Base-by-base conservation (phyloP, 2,797 vertebrate genomes). In the Bradypodion ventrale region DNA sequence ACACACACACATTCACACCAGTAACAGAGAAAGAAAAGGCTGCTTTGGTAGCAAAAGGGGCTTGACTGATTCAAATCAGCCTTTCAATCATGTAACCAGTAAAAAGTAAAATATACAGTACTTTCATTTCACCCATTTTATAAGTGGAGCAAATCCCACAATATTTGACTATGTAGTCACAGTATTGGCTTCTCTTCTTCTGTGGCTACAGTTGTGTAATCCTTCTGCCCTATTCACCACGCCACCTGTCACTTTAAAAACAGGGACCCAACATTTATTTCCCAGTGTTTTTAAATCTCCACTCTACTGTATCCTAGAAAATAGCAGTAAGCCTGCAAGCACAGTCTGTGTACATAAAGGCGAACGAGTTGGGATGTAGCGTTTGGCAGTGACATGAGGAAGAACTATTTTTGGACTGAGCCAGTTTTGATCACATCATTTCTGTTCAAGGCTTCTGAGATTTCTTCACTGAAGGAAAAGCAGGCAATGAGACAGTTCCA, bases 331-430 rank as follows among this genome's bases (percentile, higher is more conserved):
- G 4, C 23, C 23, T 60, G 25, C n/a, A 27, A 8, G 23, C 15
- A 8, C 68, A 66, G 62, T 3, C n/a, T 21, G 27, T 42, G 0
- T 9, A 25, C 1, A 1, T 44, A 19, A 12, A 75, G 49, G 44
- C 80, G 62, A 37, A 46, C 0, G 0, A 59, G 52, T 8, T 60
- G 52, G 32, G 25, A 59, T 27, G 46, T 0, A 0, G 37, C 0
- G 0, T 37, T 5, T 52, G 23, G 21, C 2, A 21, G 66, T 73
- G 73, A 32, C 1, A 0, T 0, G 0, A 1, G 32, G n/a, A 60
- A 75, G 29, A 72, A n/a, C n/a, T 46, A 87, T 76, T 72, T 52
- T 46, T 68, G 42, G n/a, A 2, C 0, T 0, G 13, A 66, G 46
- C 72, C n/a, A 16, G 42, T 8, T 2, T 75, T 68, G 8, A 69